A percentile compares a stretch with the other conserved stretches of the same genome.
Evolutionary conservation across 2,888 invertebrate species (phyloP).

Genomic region (Chesias legatella): DNA sequence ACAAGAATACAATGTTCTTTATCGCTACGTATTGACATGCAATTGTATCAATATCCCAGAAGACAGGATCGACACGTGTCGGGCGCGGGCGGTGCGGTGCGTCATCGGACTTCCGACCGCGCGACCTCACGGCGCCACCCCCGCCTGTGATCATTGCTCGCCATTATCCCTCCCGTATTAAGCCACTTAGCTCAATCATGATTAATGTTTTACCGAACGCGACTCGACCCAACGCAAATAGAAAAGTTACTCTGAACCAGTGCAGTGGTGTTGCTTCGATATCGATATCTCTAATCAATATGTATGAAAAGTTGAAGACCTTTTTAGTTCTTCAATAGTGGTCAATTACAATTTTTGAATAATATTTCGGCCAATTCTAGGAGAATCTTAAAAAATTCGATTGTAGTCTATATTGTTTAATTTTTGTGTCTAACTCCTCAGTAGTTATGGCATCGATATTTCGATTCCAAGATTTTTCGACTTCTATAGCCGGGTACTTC

Average conservation of each 20-base stretch:
- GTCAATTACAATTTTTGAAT: too few species aligned
- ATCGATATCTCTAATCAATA: too few species aligned
- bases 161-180: slow-evolving; percentile 78
- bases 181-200: slow-evolving; percentile 82
- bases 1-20: too few species aligned
- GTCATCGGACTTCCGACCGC: slow-evolving; percentile 57
- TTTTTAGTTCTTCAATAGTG: too few species aligned
- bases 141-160: slow-evolving; percentile 74
- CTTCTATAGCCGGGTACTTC: too few species aligned
- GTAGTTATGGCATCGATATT: too few species aligned
- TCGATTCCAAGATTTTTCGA: too few species aligned
- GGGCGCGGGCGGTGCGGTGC: slow-evolving; percentile 44
- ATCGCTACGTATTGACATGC: not conserved
- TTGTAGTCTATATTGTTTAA: too few species aligned
- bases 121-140: slow-evolving; percentile 70
- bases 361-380: too few species aligned
- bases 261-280: slow-evolving; percentile 18
- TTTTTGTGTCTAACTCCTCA: too few species aligned
- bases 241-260: slow-evolving; percentile 66
- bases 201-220: slow-evolving; percentile 79
- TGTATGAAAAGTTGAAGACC: too few species aligned
- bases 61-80: slow-evolving; percentile 19
- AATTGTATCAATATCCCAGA: slow-evolving; percentile 13
- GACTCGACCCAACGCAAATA: slow-evolving; percentile 72
- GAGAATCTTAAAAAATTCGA: too few species aligned